Conservation (phyloP, 2,113 vertebrate genomes). For the Oophaga pumilio region DNA sequence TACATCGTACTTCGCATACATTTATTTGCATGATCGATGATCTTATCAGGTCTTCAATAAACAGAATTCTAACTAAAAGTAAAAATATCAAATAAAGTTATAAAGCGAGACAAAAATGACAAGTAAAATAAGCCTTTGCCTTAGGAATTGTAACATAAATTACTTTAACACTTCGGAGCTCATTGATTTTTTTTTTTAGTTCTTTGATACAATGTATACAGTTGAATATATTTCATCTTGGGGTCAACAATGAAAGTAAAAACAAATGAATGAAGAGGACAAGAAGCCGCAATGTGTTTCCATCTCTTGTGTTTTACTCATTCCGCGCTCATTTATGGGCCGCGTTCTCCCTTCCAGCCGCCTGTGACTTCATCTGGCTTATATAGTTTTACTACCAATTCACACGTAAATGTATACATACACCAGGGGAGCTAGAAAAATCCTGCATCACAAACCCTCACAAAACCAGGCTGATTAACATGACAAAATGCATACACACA, state of each 20-base stretch:
- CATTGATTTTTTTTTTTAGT: no score
- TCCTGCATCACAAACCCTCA: slow-evolving; percentile 2
- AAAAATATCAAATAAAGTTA: no score
- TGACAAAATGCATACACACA: slow-evolving; percentile 25
- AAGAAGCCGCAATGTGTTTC: neutral
- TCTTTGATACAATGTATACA: no score
- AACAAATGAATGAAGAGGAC: neutral
- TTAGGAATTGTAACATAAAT: no score
- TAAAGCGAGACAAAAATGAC: no score
- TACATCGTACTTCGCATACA: no score
- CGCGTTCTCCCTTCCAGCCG: neutral
- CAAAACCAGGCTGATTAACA: slow-evolving; percentile 7
- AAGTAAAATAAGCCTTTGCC: no score
- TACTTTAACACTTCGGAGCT: no score
- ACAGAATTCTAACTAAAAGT: no score
- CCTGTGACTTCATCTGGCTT: slow-evolving; percentile 16
- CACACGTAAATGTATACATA: slow-evolving; percentile 22
- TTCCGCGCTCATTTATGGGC: neutral
- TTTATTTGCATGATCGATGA: no score
- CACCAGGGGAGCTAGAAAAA: slow-evolving; percentile 23
- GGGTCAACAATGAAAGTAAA: neutral
- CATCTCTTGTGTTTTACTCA: neutral
- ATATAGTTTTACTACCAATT: slow-evolving; percentile 31
- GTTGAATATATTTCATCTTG: no score
- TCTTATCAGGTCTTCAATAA: no score